phyloP scores from a whole-genome alignment of 2,888 invertebrate genomes.

The Priocnemis perturbator region DNA sequence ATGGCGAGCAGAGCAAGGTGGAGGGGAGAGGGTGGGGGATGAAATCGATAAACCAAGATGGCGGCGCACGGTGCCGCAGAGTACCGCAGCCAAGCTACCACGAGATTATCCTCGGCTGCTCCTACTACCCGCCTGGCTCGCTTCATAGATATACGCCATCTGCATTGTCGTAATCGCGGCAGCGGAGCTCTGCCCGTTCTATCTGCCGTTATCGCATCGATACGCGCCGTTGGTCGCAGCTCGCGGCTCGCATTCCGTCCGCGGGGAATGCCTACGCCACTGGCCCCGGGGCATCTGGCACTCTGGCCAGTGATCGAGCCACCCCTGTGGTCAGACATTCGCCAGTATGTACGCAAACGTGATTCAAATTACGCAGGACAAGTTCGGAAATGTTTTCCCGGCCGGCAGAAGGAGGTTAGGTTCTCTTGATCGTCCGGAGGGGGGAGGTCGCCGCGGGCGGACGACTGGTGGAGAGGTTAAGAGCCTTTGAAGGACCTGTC shows the following conservation, averaged over 20 bases:
- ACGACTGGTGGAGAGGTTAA: background rate
- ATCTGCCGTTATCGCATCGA: background rate
- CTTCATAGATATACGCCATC: slow-evolving; percentile 16
- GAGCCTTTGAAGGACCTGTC: no score
- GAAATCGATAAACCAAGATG: slow-evolving; percentile 71
- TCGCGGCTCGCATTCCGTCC: background rate
- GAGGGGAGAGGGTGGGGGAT: slow-evolving; percentile 52
- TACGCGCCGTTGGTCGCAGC: background rate
- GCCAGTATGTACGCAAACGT: slow-evolving; percentile 1
- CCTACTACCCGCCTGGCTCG: slow-evolving; percentile 24
- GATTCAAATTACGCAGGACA: slow-evolving; percentile 1
- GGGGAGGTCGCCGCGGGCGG: background rate
- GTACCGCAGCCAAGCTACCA: slow-evolving; percentile 69
- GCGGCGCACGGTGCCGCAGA: slow-evolving; percentile 69
- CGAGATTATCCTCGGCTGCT: slow-evolving; percentile 61
- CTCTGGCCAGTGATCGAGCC: slow-evolving; percentile 44
- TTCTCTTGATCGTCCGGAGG: background rate
- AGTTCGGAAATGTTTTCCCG: background rate
- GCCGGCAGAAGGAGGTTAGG: no score
- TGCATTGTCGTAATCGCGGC: slow-evolving; percentile 29
- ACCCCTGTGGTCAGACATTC: slow-evolving; percentile 22
- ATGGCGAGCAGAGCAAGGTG: slow-evolving; percentile 44
- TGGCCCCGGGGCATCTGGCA: background rate
- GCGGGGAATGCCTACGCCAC: background rate
- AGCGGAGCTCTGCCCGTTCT: background rate